Base-by-base conservation (phyloP, 2,797 vertebrate genomes). In the Silurus aristotelis region DNA sequence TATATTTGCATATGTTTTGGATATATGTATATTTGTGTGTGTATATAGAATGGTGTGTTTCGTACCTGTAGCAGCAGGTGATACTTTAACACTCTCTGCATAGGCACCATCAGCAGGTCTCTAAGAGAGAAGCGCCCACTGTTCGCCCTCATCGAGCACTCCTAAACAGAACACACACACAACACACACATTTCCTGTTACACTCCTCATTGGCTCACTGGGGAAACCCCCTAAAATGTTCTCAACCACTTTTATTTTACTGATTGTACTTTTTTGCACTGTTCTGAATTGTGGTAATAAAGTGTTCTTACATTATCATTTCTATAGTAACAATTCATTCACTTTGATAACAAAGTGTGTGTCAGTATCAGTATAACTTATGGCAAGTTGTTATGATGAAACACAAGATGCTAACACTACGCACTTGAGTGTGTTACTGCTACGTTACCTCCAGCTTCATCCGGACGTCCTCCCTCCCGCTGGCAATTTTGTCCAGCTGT, bases 51-150 rank as follows among this genome's bases (percentile, higher is more conserved):
- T 38, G 38, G 60, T 80, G 80, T 78, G 31, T 73, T 19, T 64
- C 10, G 67, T 91, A 97, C 97, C 96, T 98, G 97, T 80, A 98
- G 92, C 5, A 98, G 94, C 38, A 98, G 95, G 90, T 96, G 97
- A 70, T 98, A 98, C 87, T 98, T 98, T 20, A 98, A 95, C 17
- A 98, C 97, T 38, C 97, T 93, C 92, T 98, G 97, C 95, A 98
- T 96, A 0, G 97, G 97, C 3, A 98, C 96, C 97, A 98, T 98
- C 56, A 98, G 95, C 27, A 98, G 93, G 88, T 98, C 97, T 88
- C 97, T 89, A 80, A 98, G 92, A 58, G 96, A 94, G 91, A 98
- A 98, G 55, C 97, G 94, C 0, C 97, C 97, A 0, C 95, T 97
- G 86, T 98, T 98, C 0, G 97, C 97, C 87, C 96, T 92, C 86